Evolutionary conservation across 2,797 vertebrate genomes (phyloP).

Genomic region (Platalea minor): DNA sequence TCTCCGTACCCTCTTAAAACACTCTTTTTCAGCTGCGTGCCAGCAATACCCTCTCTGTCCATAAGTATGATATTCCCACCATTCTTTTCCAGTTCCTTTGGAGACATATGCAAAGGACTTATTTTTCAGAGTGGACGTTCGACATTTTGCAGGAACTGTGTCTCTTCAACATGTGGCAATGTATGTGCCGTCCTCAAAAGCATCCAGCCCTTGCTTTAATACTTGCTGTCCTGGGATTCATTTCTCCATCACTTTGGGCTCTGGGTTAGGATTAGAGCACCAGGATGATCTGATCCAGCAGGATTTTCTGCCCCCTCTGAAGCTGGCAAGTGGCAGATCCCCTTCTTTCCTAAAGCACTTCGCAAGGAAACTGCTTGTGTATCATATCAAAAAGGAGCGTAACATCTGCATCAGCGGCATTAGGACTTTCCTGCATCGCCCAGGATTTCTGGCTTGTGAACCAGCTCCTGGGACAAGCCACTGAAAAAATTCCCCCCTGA

Average conservation of each 20-base stretch:
- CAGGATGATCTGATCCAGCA: not conserved
- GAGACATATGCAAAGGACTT: not conserved
- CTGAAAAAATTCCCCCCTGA: not conserved
- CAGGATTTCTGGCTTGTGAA: not conserved
- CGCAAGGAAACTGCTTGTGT: not conserved
- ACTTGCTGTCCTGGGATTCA: not conserved
- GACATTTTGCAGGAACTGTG: not conserved
- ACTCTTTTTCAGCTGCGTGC: not conserved
- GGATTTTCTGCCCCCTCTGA: not conserved
- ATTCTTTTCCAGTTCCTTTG: not conserved
- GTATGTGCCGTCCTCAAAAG: not conserved
- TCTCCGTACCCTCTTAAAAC: not conserved
- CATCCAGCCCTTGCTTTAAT: not conserved
- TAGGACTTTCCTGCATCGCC: fast-evolving
- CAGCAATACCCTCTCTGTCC: not conserved
- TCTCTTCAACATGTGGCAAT: not conserved
- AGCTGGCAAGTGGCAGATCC: not conserved
- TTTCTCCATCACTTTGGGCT: not conserved
- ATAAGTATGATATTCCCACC: not conserved
- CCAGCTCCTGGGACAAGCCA: not conserved
- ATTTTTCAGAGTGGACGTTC: not conserved
- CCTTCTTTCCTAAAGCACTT: not conserved
- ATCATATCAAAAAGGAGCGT: not conserved
- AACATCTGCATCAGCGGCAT: fast-evolving
- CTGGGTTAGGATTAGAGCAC: not conserved